Evolutionary conservation across 1,140 invertebrate species (phyloP).

Genomic region (Ostrea edulis): DNA sequence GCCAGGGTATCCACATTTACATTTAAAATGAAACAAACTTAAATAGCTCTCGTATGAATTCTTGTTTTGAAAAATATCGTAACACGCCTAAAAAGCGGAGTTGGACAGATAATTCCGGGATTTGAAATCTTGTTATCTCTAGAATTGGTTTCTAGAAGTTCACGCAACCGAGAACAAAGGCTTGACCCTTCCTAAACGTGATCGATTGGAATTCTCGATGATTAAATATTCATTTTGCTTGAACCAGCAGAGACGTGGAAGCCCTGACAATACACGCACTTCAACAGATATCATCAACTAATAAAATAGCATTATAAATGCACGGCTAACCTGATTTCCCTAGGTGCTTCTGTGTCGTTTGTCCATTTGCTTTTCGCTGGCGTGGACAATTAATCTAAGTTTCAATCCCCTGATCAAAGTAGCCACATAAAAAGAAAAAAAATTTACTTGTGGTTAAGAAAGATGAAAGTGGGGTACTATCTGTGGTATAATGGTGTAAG

Average conservation of each 20-base stretch:
- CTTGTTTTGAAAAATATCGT: background rate
- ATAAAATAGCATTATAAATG: constrained; percentile 40
- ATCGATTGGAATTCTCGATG: constrained; percentile 30
- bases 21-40: no score
- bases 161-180: constrained; percentile 3
- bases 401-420: constrained; percentile 26
- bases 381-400: constrained; percentile 23
- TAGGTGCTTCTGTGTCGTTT: constrained; percentile 21
- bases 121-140: constrained; percentile 6
- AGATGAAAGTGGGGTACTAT: background rate
- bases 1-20: no score
- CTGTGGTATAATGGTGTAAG: no score
- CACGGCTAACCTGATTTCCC: constrained; percentile 24
- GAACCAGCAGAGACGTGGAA: constrained; percentile 11
- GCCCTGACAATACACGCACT: constrained; percentile 32
- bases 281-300: constrained; percentile 35
- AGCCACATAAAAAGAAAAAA: background rate
- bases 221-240: constrained; percentile 40
- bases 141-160: constrained; percentile 7
- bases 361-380: constrained; percentile 31
- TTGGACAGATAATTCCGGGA: background rate
- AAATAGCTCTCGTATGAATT: no score
- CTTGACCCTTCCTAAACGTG: constrained; percentile 24
- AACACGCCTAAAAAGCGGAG: background rate
- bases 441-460: background rate